Conservation (phyloP, 2,113 vertebrate genomes). For the Alosa alosa region DNA sequence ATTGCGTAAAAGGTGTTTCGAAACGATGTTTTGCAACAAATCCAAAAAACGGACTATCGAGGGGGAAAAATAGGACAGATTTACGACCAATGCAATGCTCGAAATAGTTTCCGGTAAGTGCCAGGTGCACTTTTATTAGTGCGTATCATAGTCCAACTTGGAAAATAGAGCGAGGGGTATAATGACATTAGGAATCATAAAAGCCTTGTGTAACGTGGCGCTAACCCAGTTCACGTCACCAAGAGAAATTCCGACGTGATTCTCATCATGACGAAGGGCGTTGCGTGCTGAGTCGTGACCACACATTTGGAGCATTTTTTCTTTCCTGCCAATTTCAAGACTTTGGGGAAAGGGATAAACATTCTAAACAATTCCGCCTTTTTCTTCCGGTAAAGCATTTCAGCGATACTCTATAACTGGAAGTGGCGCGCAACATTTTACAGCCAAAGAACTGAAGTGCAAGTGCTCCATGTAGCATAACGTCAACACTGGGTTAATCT, state of each 20-base stretch:
- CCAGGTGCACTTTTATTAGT: background rate
- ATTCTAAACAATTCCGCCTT: background rate
- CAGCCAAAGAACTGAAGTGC: background rate
- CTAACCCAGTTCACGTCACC: conserved; percentile 63
- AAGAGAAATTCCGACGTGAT: conserved; percentile 60
- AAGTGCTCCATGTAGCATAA: background rate
- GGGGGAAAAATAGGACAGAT: background rate
- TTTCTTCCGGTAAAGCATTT: background rate
- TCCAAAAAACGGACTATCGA: background rate
- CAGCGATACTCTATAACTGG: background rate
- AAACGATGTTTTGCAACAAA: background rate
- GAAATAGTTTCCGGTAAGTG: conserved; percentile 1
- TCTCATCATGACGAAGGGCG: conserved; percentile 64
- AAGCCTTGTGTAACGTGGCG: conserved; percentile 5
- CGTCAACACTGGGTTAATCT: background rate
- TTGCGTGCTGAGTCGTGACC: conserved; percentile 58
- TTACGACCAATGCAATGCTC: background rate
- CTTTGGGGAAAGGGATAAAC: background rate
- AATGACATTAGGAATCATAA: conserved; percentile 28
- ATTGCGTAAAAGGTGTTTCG: background rate
- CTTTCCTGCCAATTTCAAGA: conserved; percentile 41
- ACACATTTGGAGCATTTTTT: conserved; percentile 59
- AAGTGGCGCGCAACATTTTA: background rate
- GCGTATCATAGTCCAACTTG: conserved; percentile 24
- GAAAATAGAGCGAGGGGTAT: conserved; percentile 27